Conservation (phyloP, 1,140 invertebrate species). For the Papilio glaucus region DNA sequence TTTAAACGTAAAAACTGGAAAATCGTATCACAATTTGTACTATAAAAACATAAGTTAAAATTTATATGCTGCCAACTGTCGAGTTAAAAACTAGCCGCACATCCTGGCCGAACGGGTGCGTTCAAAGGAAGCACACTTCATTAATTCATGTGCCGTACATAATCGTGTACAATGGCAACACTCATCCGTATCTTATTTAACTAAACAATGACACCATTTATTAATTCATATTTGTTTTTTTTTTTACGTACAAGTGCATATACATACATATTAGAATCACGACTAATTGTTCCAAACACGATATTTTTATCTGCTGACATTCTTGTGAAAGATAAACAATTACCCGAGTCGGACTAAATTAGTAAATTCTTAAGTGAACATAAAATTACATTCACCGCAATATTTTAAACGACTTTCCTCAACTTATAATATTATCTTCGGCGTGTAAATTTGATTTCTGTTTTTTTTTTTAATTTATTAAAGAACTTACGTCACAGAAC, state of each 20-base stretch:
- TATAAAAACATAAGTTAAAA: neutral
- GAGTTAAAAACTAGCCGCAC: slow-evolving; percentile 52
- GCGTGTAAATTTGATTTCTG: too few relatives aligned
- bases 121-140: slow-evolving; percentile 57
- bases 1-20: too few relatives aligned
- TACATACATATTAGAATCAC: neutral
- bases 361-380: slow-evolving; percentile 19
- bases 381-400: slow-evolving; percentile 18
- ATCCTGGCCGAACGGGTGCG: slow-evolving; percentile 45
- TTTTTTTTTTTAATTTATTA: too few relatives aligned
- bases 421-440: neutral
- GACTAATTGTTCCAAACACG: slow-evolving; percentile 39
- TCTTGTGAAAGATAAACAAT: slow-evolving; percentile 44
- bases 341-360: slow-evolving; percentile 26
- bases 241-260: slow-evolving; percentile 10
- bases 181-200: slow-evolving; percentile 43
- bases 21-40: slow-evolving; percentile 27
- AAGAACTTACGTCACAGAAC: too few relatives aligned
- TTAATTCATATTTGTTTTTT: slow-evolving; percentile 14
- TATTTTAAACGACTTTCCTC: slow-evolving; percentile 30
- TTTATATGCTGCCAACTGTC: slow-evolving; percentile 36
- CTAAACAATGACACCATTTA: slow-evolving; percentile 13
- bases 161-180: slow-evolving; percentile 46
- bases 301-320: slow-evolving; percentile 43
- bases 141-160: slow-evolving; percentile 54